These are phyloP conservation scores for Saccostrea echinata DNA, from an alignment of 1,140 invertebrate genomes.

Conservation along the genomic window DNA sequence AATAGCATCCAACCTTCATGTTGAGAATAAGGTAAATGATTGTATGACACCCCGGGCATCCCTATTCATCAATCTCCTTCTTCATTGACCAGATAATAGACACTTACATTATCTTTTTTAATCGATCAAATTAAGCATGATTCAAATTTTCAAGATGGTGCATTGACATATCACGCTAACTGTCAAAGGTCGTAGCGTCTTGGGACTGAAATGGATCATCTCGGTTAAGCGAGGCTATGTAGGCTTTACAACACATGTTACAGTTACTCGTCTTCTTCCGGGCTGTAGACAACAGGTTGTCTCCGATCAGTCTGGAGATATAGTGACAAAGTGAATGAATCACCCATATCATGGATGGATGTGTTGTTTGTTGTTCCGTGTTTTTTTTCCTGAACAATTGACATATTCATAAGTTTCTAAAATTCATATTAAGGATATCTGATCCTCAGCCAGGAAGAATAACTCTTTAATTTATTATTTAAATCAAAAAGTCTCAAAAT, in stretches of 20 bases:
- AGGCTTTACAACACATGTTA: neutral
- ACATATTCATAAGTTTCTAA: neutral
- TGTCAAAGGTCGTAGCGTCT: neutral
- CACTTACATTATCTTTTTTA: neutral
- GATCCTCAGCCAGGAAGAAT: too few relatives aligned
- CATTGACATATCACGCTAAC: neutral
- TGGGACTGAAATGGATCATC: neutral
- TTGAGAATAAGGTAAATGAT: too few relatives aligned
- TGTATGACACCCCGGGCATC: neutral
- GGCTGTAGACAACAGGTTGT: neutral
- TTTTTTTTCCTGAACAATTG: neutral
- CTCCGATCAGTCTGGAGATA: neutral
- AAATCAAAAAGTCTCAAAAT: too few relatives aligned
- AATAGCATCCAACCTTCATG: too few relatives aligned
- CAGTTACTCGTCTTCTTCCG: neutral
- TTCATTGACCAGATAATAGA: neutral
- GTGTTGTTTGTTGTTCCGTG: neutral
- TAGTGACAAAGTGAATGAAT: neutral
- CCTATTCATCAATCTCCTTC: neutral
- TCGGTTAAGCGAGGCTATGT: neutral
- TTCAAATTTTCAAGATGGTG: neutral
- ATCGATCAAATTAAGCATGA: conserved; percentile 15
- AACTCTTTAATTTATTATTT: too few relatives aligned
- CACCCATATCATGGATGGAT: neutral
- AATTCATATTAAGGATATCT: too few relatives aligned